Evolutionary conservation across 2,797 vertebrate genomes (phyloP).

Genomic region (Danio tinwini): DNA sequence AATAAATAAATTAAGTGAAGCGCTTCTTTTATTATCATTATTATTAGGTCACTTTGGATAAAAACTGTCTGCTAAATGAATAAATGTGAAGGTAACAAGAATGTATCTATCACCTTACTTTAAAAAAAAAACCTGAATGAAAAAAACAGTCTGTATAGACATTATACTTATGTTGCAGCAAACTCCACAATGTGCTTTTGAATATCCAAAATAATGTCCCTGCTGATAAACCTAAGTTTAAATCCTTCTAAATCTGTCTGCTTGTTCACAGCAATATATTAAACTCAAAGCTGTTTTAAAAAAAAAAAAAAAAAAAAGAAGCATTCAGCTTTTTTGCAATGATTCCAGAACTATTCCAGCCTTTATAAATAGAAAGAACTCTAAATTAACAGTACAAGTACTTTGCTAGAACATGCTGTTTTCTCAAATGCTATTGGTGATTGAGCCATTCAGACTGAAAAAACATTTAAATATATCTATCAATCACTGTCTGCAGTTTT

Average conservation of each 20-base stretch:
- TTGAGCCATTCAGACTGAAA: constrained; percentile 25
- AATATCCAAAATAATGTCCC: neutral
- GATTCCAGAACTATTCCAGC: neutral
- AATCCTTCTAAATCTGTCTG: neutral
- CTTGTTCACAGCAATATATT: neutral
- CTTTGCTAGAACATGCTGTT: neutral
- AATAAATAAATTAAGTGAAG: no score
- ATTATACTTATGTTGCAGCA: neutral
- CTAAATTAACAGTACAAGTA: neutral
- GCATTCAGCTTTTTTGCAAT: constrained; percentile 1
- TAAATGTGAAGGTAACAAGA: no score
- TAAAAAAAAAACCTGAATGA: neutral
- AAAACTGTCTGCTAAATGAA: no score
- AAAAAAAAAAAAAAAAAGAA: neutral
- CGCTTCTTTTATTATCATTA: no score
- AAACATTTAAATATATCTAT: constrained; percentile 49
- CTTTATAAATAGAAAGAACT: neutral
- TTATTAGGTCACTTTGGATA: no score
- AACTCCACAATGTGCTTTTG: neutral
- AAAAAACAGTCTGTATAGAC: neutral
- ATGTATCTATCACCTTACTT: no score
- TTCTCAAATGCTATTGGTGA: constrained; percentile 2
- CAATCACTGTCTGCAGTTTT: constrained; percentile 39
- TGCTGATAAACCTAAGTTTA: neutral
- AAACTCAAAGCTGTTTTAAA: neutral